Base-by-base conservation (phyloP, 2,797 vertebrate genomes). In the Schizopygopsis malacanthus region DNA sequence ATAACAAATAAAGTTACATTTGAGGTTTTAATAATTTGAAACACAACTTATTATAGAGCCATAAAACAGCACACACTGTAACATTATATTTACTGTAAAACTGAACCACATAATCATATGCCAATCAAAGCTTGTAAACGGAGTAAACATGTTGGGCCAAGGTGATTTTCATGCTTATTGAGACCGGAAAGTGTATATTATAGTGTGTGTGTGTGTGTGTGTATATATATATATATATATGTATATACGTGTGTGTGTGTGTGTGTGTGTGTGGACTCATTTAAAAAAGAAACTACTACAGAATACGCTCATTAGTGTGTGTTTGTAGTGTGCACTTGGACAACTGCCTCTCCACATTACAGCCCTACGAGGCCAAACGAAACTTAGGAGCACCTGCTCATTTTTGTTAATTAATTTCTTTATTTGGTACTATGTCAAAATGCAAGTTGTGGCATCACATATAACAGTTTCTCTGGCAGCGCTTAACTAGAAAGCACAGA, bases 321-420 rank as follows among this genome's bases (percentile, higher is more conserved):
- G 33, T 75, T 61, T 77, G 43, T 33, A 37, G 52, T 69, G 45
- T 52, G 79, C 61, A 67, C 7, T 71, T 81, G 79, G 79, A 69
- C 47, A 52, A 39, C 8, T 56, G 80, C 47, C 80, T 82, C 80
- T 70, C 41, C n/a, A 70, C n/a, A 71, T 43, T 52, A 70, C 65
- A 84, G 75, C 63, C 63, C 47, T 59, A 41, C 2, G 4, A 20
- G 72, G 50, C 75, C 63, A 70, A 82, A 39, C 39, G 12, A 79
- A 79, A 54, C 50, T 12, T 28, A 67, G 7, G 18, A 79, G 63
- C 83, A 85, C 67, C 52, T 79, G 77, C 52, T 79, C 4, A 5
- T 80, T 79, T 56, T 75, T 77, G 43, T 50, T 77, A n/a, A 75
- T 75, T 52, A 47, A 12, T 78, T 69, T 67, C 67, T 59, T 85